These are phyloP conservation scores for Progne subis DNA, from an alignment of 2,113 vertebrate genomes.

Conservation along the genomic window DNA sequence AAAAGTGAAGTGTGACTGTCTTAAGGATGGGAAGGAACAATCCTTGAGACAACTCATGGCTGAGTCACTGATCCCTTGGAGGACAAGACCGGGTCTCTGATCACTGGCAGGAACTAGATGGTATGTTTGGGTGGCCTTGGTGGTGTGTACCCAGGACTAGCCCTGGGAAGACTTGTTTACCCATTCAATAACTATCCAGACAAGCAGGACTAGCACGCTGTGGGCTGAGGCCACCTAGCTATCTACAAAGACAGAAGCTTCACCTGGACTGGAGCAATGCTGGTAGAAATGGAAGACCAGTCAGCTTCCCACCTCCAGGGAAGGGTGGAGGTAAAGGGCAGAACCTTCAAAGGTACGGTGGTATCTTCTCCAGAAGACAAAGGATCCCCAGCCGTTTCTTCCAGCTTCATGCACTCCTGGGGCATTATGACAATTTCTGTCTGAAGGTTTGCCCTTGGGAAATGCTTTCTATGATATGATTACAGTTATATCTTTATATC, in stretches of 20 bases:
- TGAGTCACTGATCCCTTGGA: background rate
- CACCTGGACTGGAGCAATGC: background rate
- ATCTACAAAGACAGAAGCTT: background rate
- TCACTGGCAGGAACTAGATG: background rate
- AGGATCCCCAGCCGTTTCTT: background rate
- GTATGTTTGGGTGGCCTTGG: background rate
- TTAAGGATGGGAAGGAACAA: background rate
- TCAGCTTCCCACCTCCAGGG: background rate
- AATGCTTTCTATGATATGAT: background rate
- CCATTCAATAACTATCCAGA: fast-evolving
- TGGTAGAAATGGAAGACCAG: fast-evolving
- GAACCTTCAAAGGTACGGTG: background rate
- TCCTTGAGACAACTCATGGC: background rate
- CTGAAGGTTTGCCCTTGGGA: background rate
- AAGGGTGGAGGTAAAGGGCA: background rate
- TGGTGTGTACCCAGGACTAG: background rate
- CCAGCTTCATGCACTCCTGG: background rate
- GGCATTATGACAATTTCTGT: background rate
- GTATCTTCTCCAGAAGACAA: background rate
- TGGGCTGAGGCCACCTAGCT: background rate
- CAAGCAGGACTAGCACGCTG: background rate
- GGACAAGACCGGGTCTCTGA: background rate
- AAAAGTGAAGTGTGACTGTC: background rate
- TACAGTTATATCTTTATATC: background rate
- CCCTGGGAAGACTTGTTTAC: background rate